Evolutionary conservation across 1,140 invertebrate species (phyloP).

Genomic region (Diabrotica virgifera): DNA sequence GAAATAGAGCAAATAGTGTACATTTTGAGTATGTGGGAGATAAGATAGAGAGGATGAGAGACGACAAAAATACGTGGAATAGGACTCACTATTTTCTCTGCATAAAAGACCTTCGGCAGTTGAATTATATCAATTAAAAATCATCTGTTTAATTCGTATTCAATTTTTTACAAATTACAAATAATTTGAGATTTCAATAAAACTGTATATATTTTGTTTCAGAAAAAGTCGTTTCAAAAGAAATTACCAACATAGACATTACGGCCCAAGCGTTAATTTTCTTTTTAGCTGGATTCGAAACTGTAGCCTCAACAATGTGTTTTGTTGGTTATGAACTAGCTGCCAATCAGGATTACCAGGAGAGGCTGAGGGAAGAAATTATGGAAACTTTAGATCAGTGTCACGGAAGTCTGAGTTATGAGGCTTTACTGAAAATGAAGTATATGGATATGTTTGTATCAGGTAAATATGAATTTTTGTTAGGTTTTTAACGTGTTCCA

Average conservation of each 20-base stretch:
- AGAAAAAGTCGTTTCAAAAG: conserved; percentile 18
- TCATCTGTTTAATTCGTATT: no score
- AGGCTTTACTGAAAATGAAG: conserved; percentile 28
- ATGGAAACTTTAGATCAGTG: conserved; percentile 12
- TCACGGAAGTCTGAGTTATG: conserved; percentile 38
- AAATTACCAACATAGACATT: conserved; percentile 35
- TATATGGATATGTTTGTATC: conserved; percentile 50
- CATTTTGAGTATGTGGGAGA: no score
- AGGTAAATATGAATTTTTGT: conserved; percentile 26
- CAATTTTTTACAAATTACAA: no score
- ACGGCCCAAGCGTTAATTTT: conserved; percentile 47
- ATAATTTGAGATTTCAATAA: no score
- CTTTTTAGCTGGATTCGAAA: conserved; percentile 48
- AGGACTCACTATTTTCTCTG: no score
- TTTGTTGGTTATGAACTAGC: conserved; percentile 51
- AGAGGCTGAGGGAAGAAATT: conserved; percentile 45
- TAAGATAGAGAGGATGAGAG: no score
- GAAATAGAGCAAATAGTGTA: no score
- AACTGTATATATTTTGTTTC: no score
- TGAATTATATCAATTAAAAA: no score
- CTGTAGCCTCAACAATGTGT: conserved; percentile 36
- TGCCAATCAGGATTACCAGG: conserved; percentile 52
- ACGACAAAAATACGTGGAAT: no score
- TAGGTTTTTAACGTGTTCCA: no score
- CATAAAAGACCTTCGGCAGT: no score